Conservation (phyloP, 1,140 invertebrate species). For the Schlechtendalia chinensis region DNA sequence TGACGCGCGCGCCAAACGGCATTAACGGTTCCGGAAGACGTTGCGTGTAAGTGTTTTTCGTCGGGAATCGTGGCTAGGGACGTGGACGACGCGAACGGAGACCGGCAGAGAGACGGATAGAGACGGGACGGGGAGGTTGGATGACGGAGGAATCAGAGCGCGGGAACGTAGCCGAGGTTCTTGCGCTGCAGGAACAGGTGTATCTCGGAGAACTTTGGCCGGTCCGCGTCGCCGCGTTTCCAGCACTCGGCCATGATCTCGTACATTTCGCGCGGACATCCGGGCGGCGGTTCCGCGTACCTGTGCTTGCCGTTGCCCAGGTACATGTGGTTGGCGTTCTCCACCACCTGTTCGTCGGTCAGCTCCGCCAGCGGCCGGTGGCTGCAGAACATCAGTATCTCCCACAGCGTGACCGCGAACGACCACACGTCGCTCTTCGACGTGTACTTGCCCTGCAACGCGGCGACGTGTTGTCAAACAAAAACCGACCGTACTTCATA, state of each 20-base stretch:
- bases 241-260: slow-evolving; percentile 77
- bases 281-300: slow-evolving; percentile 59
- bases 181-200: slow-evolving; percentile 72
- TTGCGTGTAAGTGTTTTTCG: no score
- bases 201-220: slow-evolving; percentile 73
- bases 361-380: slow-evolving; percentile 72
- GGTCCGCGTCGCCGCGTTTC: slow-evolving; percentile 65
- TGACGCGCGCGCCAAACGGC: no score
- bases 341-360: slow-evolving; percentile 73
- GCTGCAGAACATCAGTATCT: slow-evolving; percentile 71
- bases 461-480: no score
- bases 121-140: no score
- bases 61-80: no score
- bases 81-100: no score
- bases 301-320: slow-evolving; percentile 58
- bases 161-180: slow-evolving; percentile 60
- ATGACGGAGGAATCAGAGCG: no score
- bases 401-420: slow-evolving; percentile 76
- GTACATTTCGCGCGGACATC: slow-evolving; percentile 69
- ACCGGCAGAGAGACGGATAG: no score
- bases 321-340: slow-evolving; percentile 71
- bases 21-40: no score
- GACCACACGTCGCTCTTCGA: slow-evolving; percentile 76
- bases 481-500: slow-evolving; percentile 6
- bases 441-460: slow-evolving; percentile 68